These are phyloP conservation scores for Bostrychus sinensis DNA, from an alignment of 2,113 vertebrate genomes.

Conservation along the genomic window DNA sequence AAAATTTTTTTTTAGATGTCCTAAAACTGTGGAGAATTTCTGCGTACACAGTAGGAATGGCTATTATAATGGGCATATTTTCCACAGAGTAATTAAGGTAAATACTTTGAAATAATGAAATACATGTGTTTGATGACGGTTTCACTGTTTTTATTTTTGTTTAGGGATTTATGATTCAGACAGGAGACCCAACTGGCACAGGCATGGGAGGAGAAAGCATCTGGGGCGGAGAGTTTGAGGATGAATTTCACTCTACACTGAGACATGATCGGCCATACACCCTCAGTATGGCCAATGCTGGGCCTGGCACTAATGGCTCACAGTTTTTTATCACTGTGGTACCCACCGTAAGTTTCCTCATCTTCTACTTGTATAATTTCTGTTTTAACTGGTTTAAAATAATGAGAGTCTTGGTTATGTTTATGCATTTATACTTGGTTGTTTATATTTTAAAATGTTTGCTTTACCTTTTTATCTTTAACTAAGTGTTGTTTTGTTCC, in stretches of 20 bases:
- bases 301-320: constrained; percentile 93
- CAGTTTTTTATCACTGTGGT: constrained; percentile 98
- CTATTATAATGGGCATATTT: constrained; percentile 95
- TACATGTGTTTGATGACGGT: fast-evolving
- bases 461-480: too few species aligned
- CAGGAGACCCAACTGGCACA: constrained; percentile 96
- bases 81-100: constrained; percentile 98
- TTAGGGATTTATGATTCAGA: constrained; percentile 99
- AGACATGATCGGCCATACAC: constrained; percentile 97
- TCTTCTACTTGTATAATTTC: too few species aligned
- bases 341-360: constrained; percentile 87
- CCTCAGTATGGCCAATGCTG: constrained; percentile 96
- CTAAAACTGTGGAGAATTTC: constrained; percentile 99
- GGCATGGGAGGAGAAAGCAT: constrained; percentile 99
- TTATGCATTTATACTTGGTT: too few species aligned
- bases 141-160: background rate
- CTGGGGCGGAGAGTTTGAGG: constrained; percentile 98
- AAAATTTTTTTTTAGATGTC: constrained; percentile 81
- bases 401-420: too few species aligned
- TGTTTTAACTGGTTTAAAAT: too few species aligned
- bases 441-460: too few species aligned
- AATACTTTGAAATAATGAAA: background rate
- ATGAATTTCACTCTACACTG: constrained; percentile 96
- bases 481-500: background rate
- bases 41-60: constrained; percentile 98